Percentiles rank a stretch among this genome's conserved stretches.
Conservation (phyloP, 2,113 vertebrate genomes). For the Theropithecus gelada region DNA sequence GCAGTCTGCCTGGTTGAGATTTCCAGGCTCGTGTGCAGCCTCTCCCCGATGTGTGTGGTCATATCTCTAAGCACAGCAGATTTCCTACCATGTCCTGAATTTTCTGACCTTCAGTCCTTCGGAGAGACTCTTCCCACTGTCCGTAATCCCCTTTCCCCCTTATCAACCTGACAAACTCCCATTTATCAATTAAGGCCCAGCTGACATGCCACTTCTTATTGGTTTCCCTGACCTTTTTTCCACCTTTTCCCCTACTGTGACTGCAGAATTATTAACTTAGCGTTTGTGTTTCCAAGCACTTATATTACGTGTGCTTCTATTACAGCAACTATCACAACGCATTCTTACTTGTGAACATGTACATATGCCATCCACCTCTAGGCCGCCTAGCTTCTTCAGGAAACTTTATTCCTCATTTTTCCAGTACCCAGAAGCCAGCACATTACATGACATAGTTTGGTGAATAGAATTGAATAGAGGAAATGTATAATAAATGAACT, state of each 20-base stretch:
- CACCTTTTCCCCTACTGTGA: neutral
- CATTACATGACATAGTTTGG: neutral
- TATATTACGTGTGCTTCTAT: neutral
- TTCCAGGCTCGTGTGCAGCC: neutral
- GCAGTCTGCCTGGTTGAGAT: neutral
- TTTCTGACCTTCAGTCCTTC: neutral
- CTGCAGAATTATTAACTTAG: neutral
- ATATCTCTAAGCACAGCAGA: neutral
- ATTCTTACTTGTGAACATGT: neutral
- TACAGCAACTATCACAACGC: neutral
- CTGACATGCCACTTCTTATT: neutral
- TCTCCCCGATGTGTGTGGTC: neutral
- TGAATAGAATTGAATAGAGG: slow-evolving; percentile 59
- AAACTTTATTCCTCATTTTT: slow-evolving; percentile 1
- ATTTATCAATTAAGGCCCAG: neutral
- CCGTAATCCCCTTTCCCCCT: neutral
- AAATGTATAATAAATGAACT: slow-evolving; percentile 59
- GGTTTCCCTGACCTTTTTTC: slow-evolving; percentile 7
- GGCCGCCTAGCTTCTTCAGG: neutral
- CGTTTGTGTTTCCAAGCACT: neutral
- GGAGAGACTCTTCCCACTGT: neutral
- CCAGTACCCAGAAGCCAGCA: neutral
- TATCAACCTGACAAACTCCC: neutral
- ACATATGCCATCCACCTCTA: neutral
- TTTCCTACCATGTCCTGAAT: neutral